A percentile compares a stretch with the other conserved stretches of the same genome.
Evolutionary conservation across 2,797 vertebrate genomes (phyloP).

Genomic region (Parambassis ranga): DNA sequence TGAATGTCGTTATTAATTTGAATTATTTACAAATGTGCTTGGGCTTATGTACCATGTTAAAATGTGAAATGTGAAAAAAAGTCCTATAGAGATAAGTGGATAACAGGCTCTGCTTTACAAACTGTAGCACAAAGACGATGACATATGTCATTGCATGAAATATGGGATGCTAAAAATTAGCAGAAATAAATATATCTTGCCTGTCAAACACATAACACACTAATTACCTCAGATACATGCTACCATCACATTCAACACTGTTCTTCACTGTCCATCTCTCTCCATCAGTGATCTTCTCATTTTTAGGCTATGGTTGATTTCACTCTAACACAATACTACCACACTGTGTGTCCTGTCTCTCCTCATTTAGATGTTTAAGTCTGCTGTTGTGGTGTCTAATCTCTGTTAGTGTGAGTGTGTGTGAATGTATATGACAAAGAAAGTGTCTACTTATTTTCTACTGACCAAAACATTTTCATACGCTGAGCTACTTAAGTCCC

Average conservation of each 20-base stretch:
- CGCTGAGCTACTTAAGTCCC: conserved; percentile 17
- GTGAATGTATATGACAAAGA: conserved; percentile 3
- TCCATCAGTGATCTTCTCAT: background rate
- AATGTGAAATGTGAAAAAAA: background rate
- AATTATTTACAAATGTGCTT: background rate
- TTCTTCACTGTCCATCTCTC: background rate
- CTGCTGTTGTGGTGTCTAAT: conserved; percentile 64
- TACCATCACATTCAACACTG: too few species aligned
- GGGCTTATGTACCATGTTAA: conserved; percentile 1
- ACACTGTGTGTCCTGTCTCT: background rate
- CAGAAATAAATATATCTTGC: conserved; percentile 5
- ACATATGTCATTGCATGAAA: too few species aligned
- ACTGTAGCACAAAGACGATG: background rate
- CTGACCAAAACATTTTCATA: conserved; percentile 52
- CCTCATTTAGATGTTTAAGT: conserved; percentile 11
- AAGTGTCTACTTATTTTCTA: conserved; percentile 46
- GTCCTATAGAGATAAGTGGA: background rate
- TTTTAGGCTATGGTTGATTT: background rate
- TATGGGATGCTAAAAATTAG: background rate
- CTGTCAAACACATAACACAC: conserved; percentile 32
- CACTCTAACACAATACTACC: background rate
- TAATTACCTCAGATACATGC: conserved; percentile 41
- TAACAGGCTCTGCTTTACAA: conserved; percentile 3
- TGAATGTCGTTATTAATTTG: background rate
- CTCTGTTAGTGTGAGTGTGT: conserved; percentile 35